These are phyloP conservation scores for Geococcyx californianus DNA, from an alignment of 2,113 vertebrate genomes.

Conservation along the genomic window DNA sequence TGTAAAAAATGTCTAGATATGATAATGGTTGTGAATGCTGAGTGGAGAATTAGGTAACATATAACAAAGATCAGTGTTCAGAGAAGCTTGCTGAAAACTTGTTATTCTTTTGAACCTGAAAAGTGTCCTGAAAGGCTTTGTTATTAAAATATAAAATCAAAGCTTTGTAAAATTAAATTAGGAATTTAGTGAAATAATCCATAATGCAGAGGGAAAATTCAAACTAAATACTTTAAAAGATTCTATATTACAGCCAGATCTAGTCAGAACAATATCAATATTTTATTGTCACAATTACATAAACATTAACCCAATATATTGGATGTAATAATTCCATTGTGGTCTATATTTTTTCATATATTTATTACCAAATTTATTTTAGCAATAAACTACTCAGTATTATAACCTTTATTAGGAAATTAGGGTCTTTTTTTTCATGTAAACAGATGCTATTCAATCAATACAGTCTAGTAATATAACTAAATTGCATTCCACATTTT, in stretches of 20 bases:
- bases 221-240: not conserved
- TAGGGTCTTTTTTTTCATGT: not conserved
- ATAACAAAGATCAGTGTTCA: not conserved
- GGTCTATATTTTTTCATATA: not conserved
- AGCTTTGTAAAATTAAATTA: not conserved
- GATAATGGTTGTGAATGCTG: not conserved
- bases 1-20: not conserved
- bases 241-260: not conserved
- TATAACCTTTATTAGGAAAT: rapidly evolving
- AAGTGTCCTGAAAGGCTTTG: not conserved
- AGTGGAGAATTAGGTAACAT: not conserved
- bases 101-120: not conserved
- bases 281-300: not conserved
- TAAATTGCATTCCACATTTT: not conserved
- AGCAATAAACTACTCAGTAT: not conserved
- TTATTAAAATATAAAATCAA: rapidly evolving
- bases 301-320: not conserved
- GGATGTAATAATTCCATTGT: not conserved
- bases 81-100: not conserved
- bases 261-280: not conserved
- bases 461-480: not conserved
- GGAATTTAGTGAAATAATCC: not conserved
- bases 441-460: not conserved
- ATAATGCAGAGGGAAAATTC: not conserved
- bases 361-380: not conserved